Evolutionary conservation across 2,113 vertebrate species (phyloP), one percentile per base, ranked within the genome.

Genomic region (Chloebia gouldiae): DNA sequence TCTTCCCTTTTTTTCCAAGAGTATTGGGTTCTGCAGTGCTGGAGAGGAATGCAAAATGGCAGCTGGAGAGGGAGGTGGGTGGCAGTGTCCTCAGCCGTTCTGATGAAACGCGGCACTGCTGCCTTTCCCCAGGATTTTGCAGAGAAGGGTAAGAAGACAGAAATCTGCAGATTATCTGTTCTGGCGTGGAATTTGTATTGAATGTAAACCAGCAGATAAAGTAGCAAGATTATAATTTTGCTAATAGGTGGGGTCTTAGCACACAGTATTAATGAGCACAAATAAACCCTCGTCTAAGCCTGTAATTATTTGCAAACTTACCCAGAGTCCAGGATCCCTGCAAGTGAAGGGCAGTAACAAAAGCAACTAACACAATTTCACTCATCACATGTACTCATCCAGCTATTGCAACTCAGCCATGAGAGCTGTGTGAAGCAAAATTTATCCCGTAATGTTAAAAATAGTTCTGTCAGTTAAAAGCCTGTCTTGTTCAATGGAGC

Each of bases 401-500:
- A 78, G 71, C 76, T 78, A 44, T 35, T 92, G 80, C 68, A 85
- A 90, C 57, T 69, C 66, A 71, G 79, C 75, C 70, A 59, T 1
- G 5, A 93, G 64, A 68, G 71, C 66, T 31, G 1, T 3, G 50
- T 47, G 65, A 86, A 84, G 76, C 44, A 71, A 88, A 78, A 86
- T 61, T 75, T 51, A 90, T 60, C 76, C 60, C 71, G 0, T 63
- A 71, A 66, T 20, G 18, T 89, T 95, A 96, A 70, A 94, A 92
- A 82, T 28, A 89, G 53, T 53, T 54, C 88, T 86, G 81, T 64
- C 59, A 64, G 53, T 88, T 91, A 88, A 66, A 88, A 95, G 49
- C 54, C 57, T 92, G 56, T 66, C 42, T 95, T 68, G 44, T 92
- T 96, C 87, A 86, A 79, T 30, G 65, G 70, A 94, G 72, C 71